Conservation (phyloP, 1,140 invertebrate genomes). For the Aphelinus certus region DNA sequence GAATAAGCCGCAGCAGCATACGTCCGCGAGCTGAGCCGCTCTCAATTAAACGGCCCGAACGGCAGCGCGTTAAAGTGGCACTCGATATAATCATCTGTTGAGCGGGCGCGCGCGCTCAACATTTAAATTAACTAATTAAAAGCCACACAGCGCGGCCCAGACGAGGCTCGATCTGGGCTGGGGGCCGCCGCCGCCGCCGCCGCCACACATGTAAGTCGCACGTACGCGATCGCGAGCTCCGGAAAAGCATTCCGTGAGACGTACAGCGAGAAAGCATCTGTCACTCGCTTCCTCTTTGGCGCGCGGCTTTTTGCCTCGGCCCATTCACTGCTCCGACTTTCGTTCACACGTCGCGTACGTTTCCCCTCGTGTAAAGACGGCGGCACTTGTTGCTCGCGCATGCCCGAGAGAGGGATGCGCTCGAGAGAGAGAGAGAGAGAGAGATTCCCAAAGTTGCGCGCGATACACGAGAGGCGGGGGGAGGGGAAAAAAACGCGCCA, state of each 20-base stretch:
- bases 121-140: slow-evolving; percentile 41
- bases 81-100: slow-evolving; percentile 15
- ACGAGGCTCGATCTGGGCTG: not conserved
- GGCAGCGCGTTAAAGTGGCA: not conserved
- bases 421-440: slow-evolving; percentile 32
- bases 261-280: slow-evolving; percentile 39
- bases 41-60: slow-evolving; percentile 15
- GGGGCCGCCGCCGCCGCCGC: too few relatives aligned
- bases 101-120: not conserved
- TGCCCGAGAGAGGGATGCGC: not conserved
- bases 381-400: not conserved
- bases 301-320: slow-evolving; percentile 37
- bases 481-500: slow-evolving; percentile 2
- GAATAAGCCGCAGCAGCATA: too few relatives aligned
- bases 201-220: not conserved
- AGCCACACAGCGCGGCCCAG: not conserved
- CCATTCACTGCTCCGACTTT: slow-evolving; percentile 41
- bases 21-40: not conserved
- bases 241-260: slow-evolving; percentile 50
- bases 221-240: slow-evolving; percentile 8
- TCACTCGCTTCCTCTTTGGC: slow-evolving; percentile 17
- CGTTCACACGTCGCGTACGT: slow-evolving; percentile 48
- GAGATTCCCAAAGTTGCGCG: slow-evolving; percentile 27
- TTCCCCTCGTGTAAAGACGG: slow-evolving; percentile 12
- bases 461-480: too few relatives aligned